These are phyloP conservation scores for Cerastis rubricosa DNA, from an alignment of 2,888 invertebrate genomes.

Conservation along the genomic window DNA sequence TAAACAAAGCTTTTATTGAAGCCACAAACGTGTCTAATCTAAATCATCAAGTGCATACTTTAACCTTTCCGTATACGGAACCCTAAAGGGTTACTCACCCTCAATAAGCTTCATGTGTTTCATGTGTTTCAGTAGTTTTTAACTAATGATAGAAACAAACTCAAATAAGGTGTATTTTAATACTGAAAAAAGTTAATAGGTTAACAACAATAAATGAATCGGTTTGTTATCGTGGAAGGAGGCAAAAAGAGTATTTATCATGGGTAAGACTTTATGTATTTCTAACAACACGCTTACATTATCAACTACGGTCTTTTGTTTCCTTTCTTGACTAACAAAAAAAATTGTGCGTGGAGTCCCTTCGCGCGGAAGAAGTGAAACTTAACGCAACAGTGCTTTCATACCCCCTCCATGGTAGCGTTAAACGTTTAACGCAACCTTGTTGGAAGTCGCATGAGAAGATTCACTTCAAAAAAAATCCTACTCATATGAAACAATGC, in stretches of 20 bases:
- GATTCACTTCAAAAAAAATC: too few species aligned
- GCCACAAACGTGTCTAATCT: slow-evolving; percentile 55
- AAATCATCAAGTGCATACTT: slow-evolving; percentile 57
- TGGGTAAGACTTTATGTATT: not conserved
- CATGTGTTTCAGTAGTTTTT: slow-evolving; percentile 10
- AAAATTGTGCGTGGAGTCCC: too few species aligned
- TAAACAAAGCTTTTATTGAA: slow-evolving; percentile 55
- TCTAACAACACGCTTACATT: too few species aligned
- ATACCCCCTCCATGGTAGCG: too few species aligned
- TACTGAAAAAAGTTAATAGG: not conserved
- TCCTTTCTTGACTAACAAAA: too few species aligned
- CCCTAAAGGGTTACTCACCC: slow-evolving; percentile 42
- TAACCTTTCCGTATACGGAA: slow-evolving; percentile 12
- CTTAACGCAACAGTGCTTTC: too few species aligned
- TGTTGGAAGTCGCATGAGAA: too few species aligned
- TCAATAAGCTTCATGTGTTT: not conserved
- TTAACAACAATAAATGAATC: not conserved
- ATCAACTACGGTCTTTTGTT: too few species aligned
- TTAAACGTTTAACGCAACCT: too few species aligned
- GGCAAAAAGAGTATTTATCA: not conserved
- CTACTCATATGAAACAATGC: too few species aligned
- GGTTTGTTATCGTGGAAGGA: not conserved
- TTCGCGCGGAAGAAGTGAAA: too few species aligned
- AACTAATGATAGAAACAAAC: not conserved
- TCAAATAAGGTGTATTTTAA: not conserved